These are phyloP conservation scores for Parasteatoda lunata DNA, from an alignment of 2,888 invertebrate species.

Conservation along the genomic window DNA sequence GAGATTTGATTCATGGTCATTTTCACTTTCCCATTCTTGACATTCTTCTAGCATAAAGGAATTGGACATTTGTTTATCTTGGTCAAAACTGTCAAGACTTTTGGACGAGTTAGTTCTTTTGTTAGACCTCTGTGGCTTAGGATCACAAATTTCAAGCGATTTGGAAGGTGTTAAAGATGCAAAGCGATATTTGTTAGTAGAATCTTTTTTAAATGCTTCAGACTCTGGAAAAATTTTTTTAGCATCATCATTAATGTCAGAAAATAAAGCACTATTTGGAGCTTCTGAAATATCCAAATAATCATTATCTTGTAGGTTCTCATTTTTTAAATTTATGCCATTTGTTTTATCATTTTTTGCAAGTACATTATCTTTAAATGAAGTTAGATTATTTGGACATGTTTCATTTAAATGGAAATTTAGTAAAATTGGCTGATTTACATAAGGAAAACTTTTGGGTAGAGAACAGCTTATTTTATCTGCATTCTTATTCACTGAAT, in stretches of 20 bases:
- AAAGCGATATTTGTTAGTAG: neutral
- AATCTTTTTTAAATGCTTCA: neutral
- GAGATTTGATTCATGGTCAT: neutral
- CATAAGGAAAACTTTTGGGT: neutral
- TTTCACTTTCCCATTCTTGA: neutral
- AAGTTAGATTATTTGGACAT: neutral
- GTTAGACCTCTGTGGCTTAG: conserved; percentile 22
- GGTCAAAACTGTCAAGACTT: neutral
- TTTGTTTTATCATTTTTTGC: too few relatives aligned
- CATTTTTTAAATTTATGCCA: too few relatives aligned
- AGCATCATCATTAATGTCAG: conserved; percentile 1
- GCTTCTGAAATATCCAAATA: neutral
- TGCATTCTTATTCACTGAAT: neutral
- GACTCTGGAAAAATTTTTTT: neutral
- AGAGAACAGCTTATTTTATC: neutral
- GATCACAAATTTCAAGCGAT: neutral
- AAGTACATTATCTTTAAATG: neutral
- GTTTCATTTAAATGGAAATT: neutral
- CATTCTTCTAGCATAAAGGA: neutral
- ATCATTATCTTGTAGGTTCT: neutral
- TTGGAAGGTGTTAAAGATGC: neutral
- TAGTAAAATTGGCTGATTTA: neutral
- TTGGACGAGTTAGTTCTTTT: neutral
- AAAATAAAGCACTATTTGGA: neutral
- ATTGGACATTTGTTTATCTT: neutral